Base-by-base conservation (phyloP, 2,113 vertebrate species). In the Podarcis muralis region DNA sequence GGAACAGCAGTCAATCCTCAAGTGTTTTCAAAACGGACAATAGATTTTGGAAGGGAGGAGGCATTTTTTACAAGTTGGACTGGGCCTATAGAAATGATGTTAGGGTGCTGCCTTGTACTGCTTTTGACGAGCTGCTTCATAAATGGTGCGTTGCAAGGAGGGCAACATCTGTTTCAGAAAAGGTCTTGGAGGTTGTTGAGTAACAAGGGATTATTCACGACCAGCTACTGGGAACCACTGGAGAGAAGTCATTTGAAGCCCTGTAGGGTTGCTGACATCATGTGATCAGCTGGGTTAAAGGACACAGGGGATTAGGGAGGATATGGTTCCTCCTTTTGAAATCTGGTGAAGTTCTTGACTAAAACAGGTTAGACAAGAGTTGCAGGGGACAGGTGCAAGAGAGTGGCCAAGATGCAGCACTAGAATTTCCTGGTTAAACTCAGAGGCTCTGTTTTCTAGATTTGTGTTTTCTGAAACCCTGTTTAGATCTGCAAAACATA, bases 231-330 rank as follows among this genome's bases (percentile, higher is more conserved):
- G 81, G 59, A 86, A 48, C 74, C 27, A 30, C 9, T 32, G 25
- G 69, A 71, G 6, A 9, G 32, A 32, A 74, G 43, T 4, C 40
- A 23, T 6, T 32, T 40, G 30, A 66, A 66, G 27, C 2, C 35
- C 15, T 43, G 16, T 43, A 30, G 25, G 35, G 37, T 76, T 48
- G 62, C 37, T 59, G 62, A 77, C 22, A 68, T 83, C 23, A 77
- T 88, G 59, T 59, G 66, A 81, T 81, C 78, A 81, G 37, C 77
- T 83, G 59, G 59, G 48, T 88, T 82, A 82, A 88, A 77, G 35
- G 25, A 25, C 18, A 22, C 11, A n/a, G 74, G 77, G 23, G 15
- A 66, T 30, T 86, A 32, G 13, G 37, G 16, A 53, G 32, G 27
- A 35, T 48, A 71, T n/a, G 27, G 15, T 77, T 85, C 25, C 23